Percentiles rank a stretch among this genome's conserved stretches.
These are phyloP conservation scores for Oscheius sp. DNA, from an alignment of 2,888 invertebrate genomes.

Conservation along the genomic window DNA sequence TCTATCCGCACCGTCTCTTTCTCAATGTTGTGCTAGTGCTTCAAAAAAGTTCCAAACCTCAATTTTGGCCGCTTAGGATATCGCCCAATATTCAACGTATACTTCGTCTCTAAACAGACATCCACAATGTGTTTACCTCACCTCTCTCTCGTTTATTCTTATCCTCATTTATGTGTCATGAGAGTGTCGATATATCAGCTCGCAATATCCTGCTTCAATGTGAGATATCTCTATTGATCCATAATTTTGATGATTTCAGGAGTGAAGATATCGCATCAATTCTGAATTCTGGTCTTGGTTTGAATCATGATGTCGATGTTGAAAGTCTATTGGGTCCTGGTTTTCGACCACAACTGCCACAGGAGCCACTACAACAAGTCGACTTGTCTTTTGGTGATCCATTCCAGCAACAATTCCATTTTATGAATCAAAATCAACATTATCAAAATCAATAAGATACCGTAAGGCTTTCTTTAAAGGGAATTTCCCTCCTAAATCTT, in stretches of 20 bases:
- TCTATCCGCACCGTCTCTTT: neutral
- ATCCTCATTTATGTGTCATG: neutral
- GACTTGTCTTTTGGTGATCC: constrained; percentile 67
- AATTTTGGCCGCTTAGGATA: constrained; percentile 6
- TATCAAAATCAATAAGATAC: neutral
- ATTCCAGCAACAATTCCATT: constrained; percentile 32
- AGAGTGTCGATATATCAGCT: neutral
- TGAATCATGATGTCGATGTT: constrained; percentile 55
- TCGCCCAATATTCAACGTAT: constrained; percentile 3
- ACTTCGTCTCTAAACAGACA: constrained; percentile 8
- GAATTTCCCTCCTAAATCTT: too few relatives aligned
- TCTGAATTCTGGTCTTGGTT: constrained; percentile 24
- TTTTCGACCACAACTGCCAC: constrained; percentile 63
- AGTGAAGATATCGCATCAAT: constrained; percentile 66
- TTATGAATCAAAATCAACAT: constrained; percentile 23
- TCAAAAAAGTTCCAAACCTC: neutral
- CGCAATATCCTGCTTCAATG: neutral
- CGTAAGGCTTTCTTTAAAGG: too few relatives aligned
- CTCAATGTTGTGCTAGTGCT: constrained; percentile 10
- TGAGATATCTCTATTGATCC: neutral
- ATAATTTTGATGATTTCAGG: constrained; percentile 48
- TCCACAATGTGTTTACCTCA: neutral
- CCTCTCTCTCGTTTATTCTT: neutral
- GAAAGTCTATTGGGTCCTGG: constrained; percentile 69
- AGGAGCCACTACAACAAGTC: constrained; percentile 65